These are phyloP conservation scores for Mus minutoides DNA, from an alignment of 2,797 vertebrate species.

Conservation along the genomic window DNA sequence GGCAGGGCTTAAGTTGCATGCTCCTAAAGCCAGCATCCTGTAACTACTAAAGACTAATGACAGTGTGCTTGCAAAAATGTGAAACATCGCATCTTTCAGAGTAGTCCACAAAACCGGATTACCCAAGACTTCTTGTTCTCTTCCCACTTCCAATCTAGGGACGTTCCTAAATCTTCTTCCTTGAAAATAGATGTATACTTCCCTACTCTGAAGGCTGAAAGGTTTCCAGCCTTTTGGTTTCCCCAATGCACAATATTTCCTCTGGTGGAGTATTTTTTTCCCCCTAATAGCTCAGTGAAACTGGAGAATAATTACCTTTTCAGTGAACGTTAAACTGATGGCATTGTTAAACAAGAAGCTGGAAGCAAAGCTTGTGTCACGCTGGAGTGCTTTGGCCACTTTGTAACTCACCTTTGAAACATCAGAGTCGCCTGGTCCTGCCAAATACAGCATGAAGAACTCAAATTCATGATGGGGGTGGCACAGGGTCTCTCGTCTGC, in stretches of 20 bases:
- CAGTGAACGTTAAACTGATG: constrained; percentile 77
- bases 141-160: constrained; percentile 42
- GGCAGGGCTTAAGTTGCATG: rapidly evolving
- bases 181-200: constrained; percentile 74
- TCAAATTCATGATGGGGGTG: neutral
- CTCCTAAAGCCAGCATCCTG: neutral
- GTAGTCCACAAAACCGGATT: constrained; percentile 33
- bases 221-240: constrained; percentile 75
- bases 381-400: constrained; percentile 73
- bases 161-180: constrained; percentile 60
- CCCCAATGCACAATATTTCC: constrained; percentile 72
- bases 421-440: constrained; percentile 74
- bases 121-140: constrained; percentile 58
- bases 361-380: constrained; percentile 72
- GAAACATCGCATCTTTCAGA: neutral
- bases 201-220: constrained; percentile 70
- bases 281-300: constrained; percentile 74
- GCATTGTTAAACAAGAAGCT: constrained; percentile 81
- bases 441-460: constrained; percentile 85
- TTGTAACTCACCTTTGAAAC: constrained; percentile 78
- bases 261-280: constrained; percentile 3
- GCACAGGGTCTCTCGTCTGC: neutral
- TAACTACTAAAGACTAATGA: neutral
- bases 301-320: constrained; percentile 79
- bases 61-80: neutral